These are phyloP conservation scores for Hepsetus odoe DNA, from an alignment of 2,113 vertebrate genomes.

Conservation along the genomic window DNA sequence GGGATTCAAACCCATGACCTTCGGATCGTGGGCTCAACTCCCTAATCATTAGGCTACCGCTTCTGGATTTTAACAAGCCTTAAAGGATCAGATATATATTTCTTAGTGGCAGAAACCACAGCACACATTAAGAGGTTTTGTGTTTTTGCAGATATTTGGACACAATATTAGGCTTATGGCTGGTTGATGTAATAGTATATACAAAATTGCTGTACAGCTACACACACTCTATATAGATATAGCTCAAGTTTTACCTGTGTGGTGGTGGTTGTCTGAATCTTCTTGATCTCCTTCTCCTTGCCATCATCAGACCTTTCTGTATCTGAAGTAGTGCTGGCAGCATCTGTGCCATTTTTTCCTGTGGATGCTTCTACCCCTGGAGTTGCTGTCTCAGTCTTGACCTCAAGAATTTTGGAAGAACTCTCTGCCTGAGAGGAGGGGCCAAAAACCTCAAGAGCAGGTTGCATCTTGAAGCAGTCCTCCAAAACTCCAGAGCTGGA, in stretches of 20 bases:
- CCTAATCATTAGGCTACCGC: no score
- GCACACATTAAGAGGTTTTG: no score
- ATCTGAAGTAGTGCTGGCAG: slow-evolving; percentile 78
- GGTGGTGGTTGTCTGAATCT: slow-evolving; percentile 95
- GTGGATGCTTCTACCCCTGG: slow-evolving; percentile 77
- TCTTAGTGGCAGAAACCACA: no score
- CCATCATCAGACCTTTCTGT: slow-evolving; percentile 95
- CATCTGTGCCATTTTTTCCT: slow-evolving; percentile 86
- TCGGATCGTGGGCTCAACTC: no score
- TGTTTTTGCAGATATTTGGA: no score
- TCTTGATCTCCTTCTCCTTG: slow-evolving; percentile 93
- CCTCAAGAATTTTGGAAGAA: slow-evolving; percentile 77
- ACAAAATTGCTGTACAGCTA: no score
- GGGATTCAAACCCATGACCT: no score
- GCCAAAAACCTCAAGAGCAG: slow-evolving; percentile 76
- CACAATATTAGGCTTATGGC: no score
- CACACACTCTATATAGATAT: no score
- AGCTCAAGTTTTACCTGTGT: slow-evolving; percentile 81
- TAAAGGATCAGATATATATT: no score
- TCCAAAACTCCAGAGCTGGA: slow-evolving; percentile 81
- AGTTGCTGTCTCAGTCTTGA: slow-evolving; percentile 68
- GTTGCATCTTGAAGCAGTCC: slow-evolving; percentile 87
- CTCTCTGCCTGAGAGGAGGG: slow-evolving; percentile 73
- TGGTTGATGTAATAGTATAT: no score
- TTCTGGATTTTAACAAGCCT: no score